Conservation (phyloP, 1,140 invertebrate genomes). For the Bombus waltoni region DNA sequence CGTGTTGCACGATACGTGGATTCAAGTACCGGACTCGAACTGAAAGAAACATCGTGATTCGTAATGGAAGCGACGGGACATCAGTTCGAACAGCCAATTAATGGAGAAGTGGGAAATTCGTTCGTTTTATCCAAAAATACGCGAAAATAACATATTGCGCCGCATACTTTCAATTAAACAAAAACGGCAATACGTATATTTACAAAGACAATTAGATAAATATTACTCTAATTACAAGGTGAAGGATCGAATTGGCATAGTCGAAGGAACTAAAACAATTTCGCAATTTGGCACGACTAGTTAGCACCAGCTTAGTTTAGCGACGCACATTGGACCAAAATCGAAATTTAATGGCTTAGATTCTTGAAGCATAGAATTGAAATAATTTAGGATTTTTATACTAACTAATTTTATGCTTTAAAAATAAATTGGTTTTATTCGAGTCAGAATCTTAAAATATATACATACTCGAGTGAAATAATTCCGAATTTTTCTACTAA, state of each 20-base stretch:
- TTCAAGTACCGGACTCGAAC: slow-evolving; percentile 34
- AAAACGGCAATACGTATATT: neutral
- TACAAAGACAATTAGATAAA: neutral
- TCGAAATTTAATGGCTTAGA: neutral
- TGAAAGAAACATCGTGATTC: neutral
- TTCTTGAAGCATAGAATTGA: neutral
- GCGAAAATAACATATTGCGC: neutral
- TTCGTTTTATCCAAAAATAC: neutral
- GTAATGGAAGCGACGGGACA: neutral
- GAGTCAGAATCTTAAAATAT: too few species aligned
- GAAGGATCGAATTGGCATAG: neutral
- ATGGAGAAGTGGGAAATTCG: neutral
- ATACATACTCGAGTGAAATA: too few species aligned
- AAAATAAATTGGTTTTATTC: too few species aligned
- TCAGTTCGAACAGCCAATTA: neutral
- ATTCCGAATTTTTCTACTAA: too few species aligned
- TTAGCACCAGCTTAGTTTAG: slow-evolving; percentile 6
- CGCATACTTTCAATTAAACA: neutral
- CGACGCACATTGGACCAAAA: neutral
- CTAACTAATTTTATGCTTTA: too few species aligned
- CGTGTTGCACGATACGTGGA: slow-evolving; percentile 13
- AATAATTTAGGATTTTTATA: neutral
- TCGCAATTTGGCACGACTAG: slow-evolving; percentile 36
- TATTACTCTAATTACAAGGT: neutral
- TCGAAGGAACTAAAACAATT: slow-evolving; percentile 6